Evolutionary conservation across 2,113 vertebrate species (phyloP).

Genomic region (Macquaria ambigua): DNA sequence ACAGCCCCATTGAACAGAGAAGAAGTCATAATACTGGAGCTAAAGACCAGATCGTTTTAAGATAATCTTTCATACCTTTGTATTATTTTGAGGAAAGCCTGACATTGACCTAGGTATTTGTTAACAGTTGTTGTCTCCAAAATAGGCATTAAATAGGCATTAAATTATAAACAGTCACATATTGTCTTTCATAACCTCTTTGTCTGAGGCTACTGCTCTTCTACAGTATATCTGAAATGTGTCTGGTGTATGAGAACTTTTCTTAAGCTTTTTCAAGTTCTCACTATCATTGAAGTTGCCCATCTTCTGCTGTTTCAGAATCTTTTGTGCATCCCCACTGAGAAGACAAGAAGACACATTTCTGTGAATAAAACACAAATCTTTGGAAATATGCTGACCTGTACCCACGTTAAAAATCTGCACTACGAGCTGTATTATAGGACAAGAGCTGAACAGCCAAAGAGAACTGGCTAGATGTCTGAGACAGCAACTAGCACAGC

Average conservation of each 20-base stretch:
- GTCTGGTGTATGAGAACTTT: not conserved
- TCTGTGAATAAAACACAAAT: constrained; percentile 49
- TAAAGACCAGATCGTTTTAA: not conserved
- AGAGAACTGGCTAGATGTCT: constrained; percentile 26
- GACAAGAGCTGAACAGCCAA: constrained; percentile 39
- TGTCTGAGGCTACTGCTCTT: not conserved
- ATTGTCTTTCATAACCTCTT: not conserved
- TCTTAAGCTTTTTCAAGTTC: constrained; percentile 20
- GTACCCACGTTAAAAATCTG: constrained; percentile 29
- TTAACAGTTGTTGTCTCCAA: not conserved
- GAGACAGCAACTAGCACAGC: constrained; percentile 48
- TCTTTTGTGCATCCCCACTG: not conserved
- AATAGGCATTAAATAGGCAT: not conserved
- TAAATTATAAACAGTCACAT: constrained; percentile 1
- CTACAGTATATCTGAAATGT: not conserved
- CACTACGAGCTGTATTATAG: constrained; percentile 41
- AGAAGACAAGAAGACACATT: constrained; percentile 13
- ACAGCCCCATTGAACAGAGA: not conserved
- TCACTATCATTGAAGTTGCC: not conserved
- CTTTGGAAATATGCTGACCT: constrained; percentile 57
- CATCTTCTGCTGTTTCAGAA: not conserved
- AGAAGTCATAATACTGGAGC: not conserved
- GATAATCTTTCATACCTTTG: not conserved
- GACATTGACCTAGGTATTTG: not conserved
- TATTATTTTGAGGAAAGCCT: not conserved